phyloP scores from a whole-genome alignment of 2,888 invertebrate species.

The Rhagonycha fulva region DNA sequence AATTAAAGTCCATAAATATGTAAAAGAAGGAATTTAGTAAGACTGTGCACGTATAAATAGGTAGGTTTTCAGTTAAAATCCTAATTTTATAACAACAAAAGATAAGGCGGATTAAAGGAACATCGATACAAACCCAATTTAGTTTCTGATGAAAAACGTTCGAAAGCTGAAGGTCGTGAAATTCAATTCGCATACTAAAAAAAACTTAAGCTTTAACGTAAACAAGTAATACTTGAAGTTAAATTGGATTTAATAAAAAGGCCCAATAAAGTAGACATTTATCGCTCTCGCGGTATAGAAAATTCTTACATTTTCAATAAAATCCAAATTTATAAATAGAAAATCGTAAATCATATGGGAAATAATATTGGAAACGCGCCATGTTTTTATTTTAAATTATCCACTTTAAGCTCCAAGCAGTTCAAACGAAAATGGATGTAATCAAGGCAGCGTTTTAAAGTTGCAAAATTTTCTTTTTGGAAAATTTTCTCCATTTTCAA shows the following conservation, averaged over 20 bases:
- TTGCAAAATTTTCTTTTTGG: background rate
- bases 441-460: background rate
- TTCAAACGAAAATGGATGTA: background rate
- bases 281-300: background rate
- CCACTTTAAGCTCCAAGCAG: background rate
- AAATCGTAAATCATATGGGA: background rate
- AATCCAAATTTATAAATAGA: background rate
- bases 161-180: constrained; percentile 7
- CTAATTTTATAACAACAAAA: constrained; percentile 1
- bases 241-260: constrained; percentile 15
- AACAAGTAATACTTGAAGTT: constrained; percentile 14
- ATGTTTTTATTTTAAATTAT: background rate
- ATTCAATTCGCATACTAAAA: constrained; percentile 9
- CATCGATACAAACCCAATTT: constrained; percentile 3
- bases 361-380: background rate
- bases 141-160: constrained; percentile 11
- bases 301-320: background rate
- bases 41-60: background rate
- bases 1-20: background rate
- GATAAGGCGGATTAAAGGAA: constrained; percentile 1
- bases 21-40: background rate
- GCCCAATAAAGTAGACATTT: background rate
- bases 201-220: constrained; percentile 15
- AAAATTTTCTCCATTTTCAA: background rate
- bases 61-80: background rate